Conservation (phyloP, 35 echinoderm and acorn worm genomes). For the Lytechinus pictus region DNA sequence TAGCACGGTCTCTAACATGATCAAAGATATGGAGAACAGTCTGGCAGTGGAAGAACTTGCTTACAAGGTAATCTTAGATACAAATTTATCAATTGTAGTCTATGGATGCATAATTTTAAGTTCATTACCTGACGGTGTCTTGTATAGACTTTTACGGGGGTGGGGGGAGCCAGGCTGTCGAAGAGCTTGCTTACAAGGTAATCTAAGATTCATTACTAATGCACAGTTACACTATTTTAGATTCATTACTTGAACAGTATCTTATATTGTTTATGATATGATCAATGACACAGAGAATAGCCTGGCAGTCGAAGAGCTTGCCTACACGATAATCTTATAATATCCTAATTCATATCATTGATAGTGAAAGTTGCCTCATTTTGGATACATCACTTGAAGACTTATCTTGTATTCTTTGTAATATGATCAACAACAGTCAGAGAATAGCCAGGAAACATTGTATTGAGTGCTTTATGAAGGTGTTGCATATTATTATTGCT, state of each 20-base stretch:
- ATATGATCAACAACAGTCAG: no score
- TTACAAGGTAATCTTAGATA: constrained; percentile 59
- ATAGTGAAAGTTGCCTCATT: no score
- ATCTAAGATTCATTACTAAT: background rate
- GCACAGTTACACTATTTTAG: no score
- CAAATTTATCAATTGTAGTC: no score
- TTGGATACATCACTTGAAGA: background rate
- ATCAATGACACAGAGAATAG: background rate
- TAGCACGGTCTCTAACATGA: constrained; percentile 77
- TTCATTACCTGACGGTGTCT: no score
- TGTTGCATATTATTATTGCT: no score
- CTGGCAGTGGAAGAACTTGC: constrained; percentile 88
- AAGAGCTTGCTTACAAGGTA: constrained; percentile 90
- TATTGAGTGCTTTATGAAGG: no score
- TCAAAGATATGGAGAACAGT: constrained; percentile 80
- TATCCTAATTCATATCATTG: no score
- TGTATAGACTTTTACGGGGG: no score
- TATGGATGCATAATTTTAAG: no score
- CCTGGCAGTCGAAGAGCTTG: constrained; percentile 85
- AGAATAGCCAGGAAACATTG: background rate
- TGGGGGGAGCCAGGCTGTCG: constrained; percentile 54
- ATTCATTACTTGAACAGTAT: background rate
- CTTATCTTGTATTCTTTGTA: no score
- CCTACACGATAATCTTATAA: constrained; percentile 62
- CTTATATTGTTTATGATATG: no score